Evolutionary conservation across 53 echinoderm and acorn worm genomes (phyloP).

Genomic region (Temnopleurus reevesii): DNA sequence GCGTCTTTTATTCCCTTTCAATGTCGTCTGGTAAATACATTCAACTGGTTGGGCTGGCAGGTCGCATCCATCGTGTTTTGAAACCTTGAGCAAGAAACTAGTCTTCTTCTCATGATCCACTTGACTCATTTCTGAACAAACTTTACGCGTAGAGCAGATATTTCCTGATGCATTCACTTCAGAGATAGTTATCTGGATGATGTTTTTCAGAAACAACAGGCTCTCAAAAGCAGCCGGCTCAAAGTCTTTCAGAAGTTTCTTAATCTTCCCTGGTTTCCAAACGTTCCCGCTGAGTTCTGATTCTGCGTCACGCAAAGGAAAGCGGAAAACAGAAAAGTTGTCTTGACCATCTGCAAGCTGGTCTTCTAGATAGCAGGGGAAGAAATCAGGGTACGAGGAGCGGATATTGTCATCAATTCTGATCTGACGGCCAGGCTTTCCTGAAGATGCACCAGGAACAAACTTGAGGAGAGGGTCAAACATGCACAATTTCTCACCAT

Average conservation of each 20-base stretch:
- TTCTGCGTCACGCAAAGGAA: constrained; percentile 67
- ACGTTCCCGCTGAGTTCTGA: constrained; percentile 59
- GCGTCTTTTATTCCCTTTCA: constrained; percentile 2
- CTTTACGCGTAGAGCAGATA: constrained; percentile 39
- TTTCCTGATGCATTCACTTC: constrained; percentile 19
- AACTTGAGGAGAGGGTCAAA: constrained; percentile 85
- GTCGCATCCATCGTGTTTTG: background rate
- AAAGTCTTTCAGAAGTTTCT: constrained; percentile 5
- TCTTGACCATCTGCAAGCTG: constrained; percentile 11
- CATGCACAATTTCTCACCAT: constrained; percentile 68
- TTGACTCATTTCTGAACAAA: constrained; percentile 51
- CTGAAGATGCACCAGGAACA: constrained; percentile 59
- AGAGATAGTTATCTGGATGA: constrained; percentile 77
- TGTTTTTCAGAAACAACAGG: constrained; percentile 79
- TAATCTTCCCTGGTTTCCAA: background rate
- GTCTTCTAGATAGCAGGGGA: constrained; percentile 68
- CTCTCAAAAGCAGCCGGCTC: constrained; percentile 65
- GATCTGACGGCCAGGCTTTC: constrained; percentile 67
- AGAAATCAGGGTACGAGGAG: constrained; percentile 63
- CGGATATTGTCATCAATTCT: constrained; percentile 20
- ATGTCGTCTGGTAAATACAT: background rate
- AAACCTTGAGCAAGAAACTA: background rate
- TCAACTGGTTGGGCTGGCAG: background rate
- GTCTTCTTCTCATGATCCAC: background rate
- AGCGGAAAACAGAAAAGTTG: constrained; percentile 78